Evolutionary conservation across 2,797 vertebrate genomes (phyloP), one percentile per base, ranked within the genome.

Genomic region (Ptychobarbus kaznakovi): DNA sequence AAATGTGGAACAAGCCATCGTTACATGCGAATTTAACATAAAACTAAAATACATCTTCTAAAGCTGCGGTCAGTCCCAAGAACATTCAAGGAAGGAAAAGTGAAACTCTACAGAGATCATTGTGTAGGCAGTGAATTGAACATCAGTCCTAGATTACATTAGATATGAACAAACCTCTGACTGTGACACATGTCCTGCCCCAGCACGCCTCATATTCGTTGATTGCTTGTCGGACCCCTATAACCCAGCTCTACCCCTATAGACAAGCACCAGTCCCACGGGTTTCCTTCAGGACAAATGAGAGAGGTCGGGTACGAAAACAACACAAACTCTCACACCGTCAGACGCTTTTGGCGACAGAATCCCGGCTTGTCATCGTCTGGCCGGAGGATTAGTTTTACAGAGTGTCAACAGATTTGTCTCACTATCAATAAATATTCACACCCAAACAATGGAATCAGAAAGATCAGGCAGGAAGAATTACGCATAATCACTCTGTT

Each of bases 171-270:
- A 77, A 65, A 25, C 46, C 44, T 81, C 65, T 81, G 70, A 77
- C 69, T 86, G 83, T 56, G 80, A 32, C 40, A 22, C 35, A 73
- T 49, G 72, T 88, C 86, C 65, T 89, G 90, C 87, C 85, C 75
- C 87, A 82, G 87, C 87, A 85, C 89, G 90, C 81, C 86, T 89
- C 61, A 53, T 58, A 75, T 78, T 78, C 40, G 32, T 66, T 66
- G 79, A 76, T 61, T 42, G 42, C 83, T 68, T 80, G 83, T 74
- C 42, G 66, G 69, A 86, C 90, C 90, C 89, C 88, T 88, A 90
- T 90, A 85, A 81, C 77, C 75, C 68, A 38, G 69, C 35, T 79
- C 84, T 79, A 77, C 91, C 91, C 90, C 87, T 90, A 91, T 90
- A 78, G 58, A 51, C n/a, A 44, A 40, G 72, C 89, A 89, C 88